Evolutionary conservation across 2,888 invertebrate species (phyloP).

Genomic region (Ditula angustiorana): DNA sequence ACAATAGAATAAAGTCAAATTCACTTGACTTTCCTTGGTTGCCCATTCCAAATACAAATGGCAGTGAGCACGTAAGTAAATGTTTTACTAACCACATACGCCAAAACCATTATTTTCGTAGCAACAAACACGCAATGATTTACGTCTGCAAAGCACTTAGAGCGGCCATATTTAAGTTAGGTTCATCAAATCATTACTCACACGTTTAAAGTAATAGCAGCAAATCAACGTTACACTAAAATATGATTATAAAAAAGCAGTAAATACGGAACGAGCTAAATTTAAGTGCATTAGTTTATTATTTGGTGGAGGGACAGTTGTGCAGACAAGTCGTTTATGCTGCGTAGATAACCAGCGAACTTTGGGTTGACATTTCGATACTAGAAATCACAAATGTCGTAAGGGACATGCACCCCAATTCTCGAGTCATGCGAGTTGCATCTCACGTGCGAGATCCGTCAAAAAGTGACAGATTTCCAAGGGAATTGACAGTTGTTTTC

Average conservation of each 20-base stretch:
- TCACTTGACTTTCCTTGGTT: too few species aligned
- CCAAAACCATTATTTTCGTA: constrained; percentile 15
- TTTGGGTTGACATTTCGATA: too few species aligned
- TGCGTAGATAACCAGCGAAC: constrained; percentile 1
- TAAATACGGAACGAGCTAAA: constrained; percentile 70
- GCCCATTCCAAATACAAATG: too few species aligned
- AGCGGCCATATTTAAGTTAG: constrained; percentile 47
- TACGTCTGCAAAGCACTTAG: constrained; percentile 52
- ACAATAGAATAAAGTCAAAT: too few species aligned
- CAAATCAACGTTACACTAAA: constrained; percentile 68
- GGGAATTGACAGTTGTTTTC: too few species aligned
- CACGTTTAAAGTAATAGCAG: constrained; percentile 42
- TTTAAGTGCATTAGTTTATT: constrained; percentile 82
- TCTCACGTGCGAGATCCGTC: too few species aligned
- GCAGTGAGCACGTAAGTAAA: neutral
- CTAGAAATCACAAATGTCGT: too few species aligned
- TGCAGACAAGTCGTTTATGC: constrained; percentile 49
- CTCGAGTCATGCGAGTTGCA: too few species aligned
- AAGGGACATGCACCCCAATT: too few species aligned
- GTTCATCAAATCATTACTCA: constrained; percentile 68
- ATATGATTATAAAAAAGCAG: constrained; percentile 79
- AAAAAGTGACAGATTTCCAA: too few species aligned
- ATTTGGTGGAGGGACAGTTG: constrained; percentile 59
- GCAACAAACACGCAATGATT: constrained; percentile 47
- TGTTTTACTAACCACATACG: neutral